Evolutionary conservation across 2,888 invertebrate genomes (phyloP).

Genomic region (Rhynchonema sp.): DNA sequence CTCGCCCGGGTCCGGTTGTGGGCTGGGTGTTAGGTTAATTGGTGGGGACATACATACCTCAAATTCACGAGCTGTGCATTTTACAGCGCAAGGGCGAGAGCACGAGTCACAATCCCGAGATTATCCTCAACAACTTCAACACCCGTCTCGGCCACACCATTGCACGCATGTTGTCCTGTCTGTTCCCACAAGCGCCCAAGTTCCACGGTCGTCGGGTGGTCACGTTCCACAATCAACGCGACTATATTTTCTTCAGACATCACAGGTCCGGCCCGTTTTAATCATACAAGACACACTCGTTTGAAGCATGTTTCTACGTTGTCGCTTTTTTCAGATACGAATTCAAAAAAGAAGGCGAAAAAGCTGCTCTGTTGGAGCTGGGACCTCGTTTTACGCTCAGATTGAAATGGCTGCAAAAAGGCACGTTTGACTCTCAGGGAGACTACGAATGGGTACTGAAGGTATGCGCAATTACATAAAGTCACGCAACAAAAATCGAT

Average conservation of each 20-base stretch:
- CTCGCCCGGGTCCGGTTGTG: too few species aligned
- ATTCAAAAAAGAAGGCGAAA: constrained; percentile 47
- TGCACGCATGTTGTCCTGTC: constrained; percentile 62
- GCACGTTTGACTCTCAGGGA: constrained; percentile 91
- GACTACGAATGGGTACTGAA: constrained; percentile 79
- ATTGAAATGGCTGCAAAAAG: constrained; percentile 74
- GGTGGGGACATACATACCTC: too few species aligned
- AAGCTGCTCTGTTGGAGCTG: constrained; percentile 62
- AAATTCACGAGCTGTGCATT: too few species aligned
- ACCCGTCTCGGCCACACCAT: constrained; percentile 76
- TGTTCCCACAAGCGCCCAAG: constrained; percentile 85
- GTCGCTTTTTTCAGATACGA: constrained; percentile 46
- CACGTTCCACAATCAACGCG: constrained; percentile 95
- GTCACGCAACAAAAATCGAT: too few species aligned
- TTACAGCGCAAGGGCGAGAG: constrained; percentile 42
- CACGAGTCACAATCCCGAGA: constrained; percentile 72
- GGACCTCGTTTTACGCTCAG: constrained; percentile 90
- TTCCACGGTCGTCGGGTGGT: constrained; percentile 76
- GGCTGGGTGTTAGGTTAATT: too few species aligned
- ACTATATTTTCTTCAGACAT: constrained; percentile 94
- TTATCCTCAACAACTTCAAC: constrained; percentile 81
- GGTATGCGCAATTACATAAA: constrained; percentile 14
- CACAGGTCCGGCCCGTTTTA: constrained; percentile 48
- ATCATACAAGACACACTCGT: background rate
- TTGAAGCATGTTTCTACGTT: background rate